A percentile compares a stretch with the other conserved stretches of the same genome.
phyloP scores from a whole-genome alignment of 1,140 invertebrate species.

The Bombus impatiens region DNA sequence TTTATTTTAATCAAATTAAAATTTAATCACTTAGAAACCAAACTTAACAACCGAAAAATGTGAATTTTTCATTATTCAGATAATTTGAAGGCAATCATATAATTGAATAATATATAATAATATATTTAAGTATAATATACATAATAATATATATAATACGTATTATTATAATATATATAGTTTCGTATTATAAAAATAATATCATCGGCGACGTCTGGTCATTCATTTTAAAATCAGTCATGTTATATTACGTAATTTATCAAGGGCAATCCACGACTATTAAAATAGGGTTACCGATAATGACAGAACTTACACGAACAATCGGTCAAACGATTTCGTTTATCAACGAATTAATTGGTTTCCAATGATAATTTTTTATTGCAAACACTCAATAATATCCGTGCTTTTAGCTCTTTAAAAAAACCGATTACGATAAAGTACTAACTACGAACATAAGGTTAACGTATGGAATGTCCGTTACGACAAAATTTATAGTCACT shows the following conservation, averaged over 20 bases:
- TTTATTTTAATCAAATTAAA: not conserved
- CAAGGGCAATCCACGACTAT: not conserved
- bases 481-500: not conserved
- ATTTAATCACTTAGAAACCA: not conserved
- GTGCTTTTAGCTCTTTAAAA: not conserved
- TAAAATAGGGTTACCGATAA: not conserved
- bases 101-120: too few relatives aligned
- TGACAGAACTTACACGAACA: not conserved
- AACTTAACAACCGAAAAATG: not conserved
- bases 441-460: not conserved
- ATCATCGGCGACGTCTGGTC: too few relatives aligned
- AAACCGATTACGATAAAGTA: not conserved
- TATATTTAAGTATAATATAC: too few relatives aligned
- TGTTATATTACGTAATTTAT: not conserved
- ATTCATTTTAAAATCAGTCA: not conserved
- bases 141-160: too few relatives aligned
- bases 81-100: too few relatives aligned
- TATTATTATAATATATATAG: too few relatives aligned
- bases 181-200: too few relatives aligned
- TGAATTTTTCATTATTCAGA: too few relatives aligned
- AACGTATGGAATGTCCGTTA: not conserved
- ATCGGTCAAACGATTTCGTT: not conserved
- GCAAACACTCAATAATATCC: too few relatives aligned
- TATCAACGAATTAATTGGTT: too few relatives aligned
- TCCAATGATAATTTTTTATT: not conserved